Evolutionary conservation across 1,140 invertebrate species (phyloP).

Genomic region (Ceratosolen fusciceps): DNA sequence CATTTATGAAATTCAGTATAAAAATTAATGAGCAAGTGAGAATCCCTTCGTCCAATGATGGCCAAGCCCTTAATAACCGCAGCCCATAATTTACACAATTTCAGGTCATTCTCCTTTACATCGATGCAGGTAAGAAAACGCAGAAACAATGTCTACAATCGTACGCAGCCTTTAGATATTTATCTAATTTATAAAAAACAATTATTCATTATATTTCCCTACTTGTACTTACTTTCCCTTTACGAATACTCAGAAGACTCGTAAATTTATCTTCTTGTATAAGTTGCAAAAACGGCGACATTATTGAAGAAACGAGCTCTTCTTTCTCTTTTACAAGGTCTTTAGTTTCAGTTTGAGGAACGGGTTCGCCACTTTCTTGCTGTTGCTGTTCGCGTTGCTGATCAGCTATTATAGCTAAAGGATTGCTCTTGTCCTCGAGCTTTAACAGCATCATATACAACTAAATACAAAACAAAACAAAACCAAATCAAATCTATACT

Average conservation of each 20-base stretch:
- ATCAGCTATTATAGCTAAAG: constrained; percentile 76
- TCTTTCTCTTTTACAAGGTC: constrained; percentile 47
- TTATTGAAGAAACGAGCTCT: constrained; percentile 51
- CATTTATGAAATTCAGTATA: constrained; percentile 73
- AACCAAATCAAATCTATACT: not conserved
- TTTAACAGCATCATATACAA: constrained; percentile 80
- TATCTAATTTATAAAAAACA: not conserved
- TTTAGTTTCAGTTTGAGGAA: constrained; percentile 19
- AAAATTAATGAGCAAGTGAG: constrained; percentile 67
- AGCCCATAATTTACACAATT: constrained; percentile 72
- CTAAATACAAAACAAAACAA: constrained; percentile 53
- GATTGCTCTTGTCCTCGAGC: constrained; percentile 82
- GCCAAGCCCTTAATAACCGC: constrained; percentile 71
- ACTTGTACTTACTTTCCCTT: constrained; percentile 76
- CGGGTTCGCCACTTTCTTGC: constrained; percentile 36
- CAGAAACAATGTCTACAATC: constrained; percentile 72
- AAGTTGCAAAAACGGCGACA: constrained; percentile 62
- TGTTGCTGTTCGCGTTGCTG: constrained; percentile 72
- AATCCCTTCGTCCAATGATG: constrained; percentile 72
- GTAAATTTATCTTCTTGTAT: constrained; percentile 78
- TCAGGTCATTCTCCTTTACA: constrained; percentile 64
- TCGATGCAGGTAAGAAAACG: constrained; percentile 73
- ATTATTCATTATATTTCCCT: too few species aligned
- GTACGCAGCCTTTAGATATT: not conserved
- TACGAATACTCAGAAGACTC: constrained; percentile 79